Percentiles rank a stretch among this genome's conserved stretches.
Conservation (phyloP, 2,797 vertebrate genomes). For the Psittacula echo region DNA sequence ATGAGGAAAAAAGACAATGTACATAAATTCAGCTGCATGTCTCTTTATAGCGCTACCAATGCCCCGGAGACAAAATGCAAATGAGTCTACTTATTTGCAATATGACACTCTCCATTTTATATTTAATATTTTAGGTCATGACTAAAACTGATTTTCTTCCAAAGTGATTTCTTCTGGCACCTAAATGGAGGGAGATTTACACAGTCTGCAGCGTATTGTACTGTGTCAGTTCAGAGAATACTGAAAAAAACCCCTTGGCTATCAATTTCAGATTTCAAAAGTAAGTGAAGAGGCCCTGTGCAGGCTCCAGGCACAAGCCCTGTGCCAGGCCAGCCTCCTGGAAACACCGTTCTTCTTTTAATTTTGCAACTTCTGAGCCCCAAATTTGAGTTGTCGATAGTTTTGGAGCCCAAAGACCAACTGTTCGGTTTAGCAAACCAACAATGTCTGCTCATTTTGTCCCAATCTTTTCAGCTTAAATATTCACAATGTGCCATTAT, state of each 20-base stretch:
- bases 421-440: constrained; percentile 81
- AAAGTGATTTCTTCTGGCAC: constrained; percentile 64
- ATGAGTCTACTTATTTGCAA: constrained; percentile 70
- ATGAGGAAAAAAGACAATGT: constrained; percentile 74
- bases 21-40: constrained; percentile 64
- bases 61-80: constrained; percentile 71
- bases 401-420: constrained; percentile 80
- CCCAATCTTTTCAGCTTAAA: constrained; percentile 86
- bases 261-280: constrained; percentile 54
- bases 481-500: constrained; percentile 92
- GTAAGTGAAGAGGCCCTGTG: constrained; percentile 33
- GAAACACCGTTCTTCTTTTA: constrained; percentile 60
- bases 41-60: constrained; percentile 58
- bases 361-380: constrained; percentile 71
- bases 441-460: constrained; percentile 84
- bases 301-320: constrained; percentile 23
- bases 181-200: constrained; percentile 67
- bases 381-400: constrained; percentile 74
- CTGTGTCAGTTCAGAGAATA: constrained; percentile 50
- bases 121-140: constrained; percentile 69
- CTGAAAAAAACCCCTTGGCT: constrained; percentile 30
- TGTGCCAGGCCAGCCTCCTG: constrained; percentile 38
- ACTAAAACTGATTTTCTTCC: constrained; percentile 67
- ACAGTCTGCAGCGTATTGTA: constrained; percentile 41
- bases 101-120: constrained; percentile 68